phyloP scores from a whole-genome alignment of 1,140 invertebrate genomes.

The Anoplolepis gracilipes region DNA sequence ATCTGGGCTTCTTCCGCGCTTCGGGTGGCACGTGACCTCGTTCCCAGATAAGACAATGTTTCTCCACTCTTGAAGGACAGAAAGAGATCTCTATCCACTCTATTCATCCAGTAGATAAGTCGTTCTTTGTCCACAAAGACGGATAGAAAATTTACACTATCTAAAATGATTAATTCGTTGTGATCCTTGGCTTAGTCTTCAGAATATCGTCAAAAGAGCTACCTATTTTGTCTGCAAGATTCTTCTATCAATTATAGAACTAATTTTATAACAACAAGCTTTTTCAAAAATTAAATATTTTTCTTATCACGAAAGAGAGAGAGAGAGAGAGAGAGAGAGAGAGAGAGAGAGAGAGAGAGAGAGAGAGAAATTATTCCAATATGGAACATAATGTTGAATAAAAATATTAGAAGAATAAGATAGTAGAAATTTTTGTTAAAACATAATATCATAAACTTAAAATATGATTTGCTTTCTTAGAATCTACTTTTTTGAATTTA shows the following conservation, averaged over 20 bases:
- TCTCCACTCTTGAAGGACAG: conserved; percentile 52
- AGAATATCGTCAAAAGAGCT: not conserved
- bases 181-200: conserved; percentile 18
- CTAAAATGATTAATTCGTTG: conserved; percentile 33
- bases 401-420: not conserved
- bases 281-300: not conserved
- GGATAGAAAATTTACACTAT: conserved; percentile 47
- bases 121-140: not conserved
- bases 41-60: conserved; percentile 60
- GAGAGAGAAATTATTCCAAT: not conserved
- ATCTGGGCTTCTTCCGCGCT: conserved; percentile 30
- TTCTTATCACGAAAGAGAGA: not conserved
- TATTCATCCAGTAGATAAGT: conserved; percentile 41
- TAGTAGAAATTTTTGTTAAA: not conserved
- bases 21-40: conserved; percentile 64
- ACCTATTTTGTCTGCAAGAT: not conserved
- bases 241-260: not conserved
- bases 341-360: too few relatives aligned
- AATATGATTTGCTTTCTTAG: not conserved
- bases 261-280: not conserved
- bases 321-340: too few relatives aligned
- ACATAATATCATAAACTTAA: not conserved
- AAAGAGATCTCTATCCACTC: conserved; percentile 57
- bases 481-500: not conserved
- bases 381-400: not conserved